Percentiles rank a stretch among this genome's conserved stretches.
Conservation (phyloP, 1,140 invertebrate genomes). For the Meloidogyne exigua region DNA sequence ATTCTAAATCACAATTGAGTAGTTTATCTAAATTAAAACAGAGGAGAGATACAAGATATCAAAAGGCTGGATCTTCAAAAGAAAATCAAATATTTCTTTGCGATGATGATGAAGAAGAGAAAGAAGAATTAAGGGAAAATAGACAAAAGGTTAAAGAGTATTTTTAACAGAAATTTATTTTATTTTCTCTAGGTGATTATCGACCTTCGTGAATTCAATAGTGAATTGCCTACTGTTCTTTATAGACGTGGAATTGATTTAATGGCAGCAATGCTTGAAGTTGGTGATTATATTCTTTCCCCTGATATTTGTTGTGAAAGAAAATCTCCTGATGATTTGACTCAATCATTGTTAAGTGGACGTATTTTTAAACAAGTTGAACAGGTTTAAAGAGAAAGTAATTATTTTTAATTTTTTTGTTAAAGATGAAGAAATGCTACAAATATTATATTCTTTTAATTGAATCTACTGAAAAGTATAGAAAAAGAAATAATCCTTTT, state of each 20-base stretch:
- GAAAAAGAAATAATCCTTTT: slow-evolving; percentile 41
- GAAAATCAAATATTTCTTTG: slow-evolving; percentile 5
- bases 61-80: background rate
- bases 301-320: slow-evolving; percentile 92
- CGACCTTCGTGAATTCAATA: slow-evolving; percentile 96
- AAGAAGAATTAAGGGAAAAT: background rate
- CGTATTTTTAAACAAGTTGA: slow-evolving; percentile 90
- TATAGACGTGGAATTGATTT: slow-evolving; percentile 89
- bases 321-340: slow-evolving; percentile 94
- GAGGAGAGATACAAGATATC: background rate
- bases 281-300: slow-evolving; percentile 95
- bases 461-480: slow-evolving; percentile 60
- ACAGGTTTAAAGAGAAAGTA: slow-evolving; percentile 41
- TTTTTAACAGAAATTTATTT: background rate
- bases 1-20: slow-evolving; percentile 44
- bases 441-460: slow-evolving; percentile 50
- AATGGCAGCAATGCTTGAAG: slow-evolving; percentile 83
- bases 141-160: background rate
- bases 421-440: slow-evolving; percentile 53
- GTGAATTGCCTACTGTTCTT: slow-evolving; percentile 87
- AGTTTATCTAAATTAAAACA: slow-evolving; percentile 14
- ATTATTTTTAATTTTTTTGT: background rate
- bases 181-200: slow-evolving; percentile 65
- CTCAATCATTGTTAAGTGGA: slow-evolving; percentile 89
- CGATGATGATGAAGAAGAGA: slow-evolving; percentile 3